A percentile compares a stretch with the other conserved stretches of the same genome.
Evolutionary conservation across 2,797 vertebrate species (phyloP).

Genomic region (Aplochiton taeniatus): DNA sequence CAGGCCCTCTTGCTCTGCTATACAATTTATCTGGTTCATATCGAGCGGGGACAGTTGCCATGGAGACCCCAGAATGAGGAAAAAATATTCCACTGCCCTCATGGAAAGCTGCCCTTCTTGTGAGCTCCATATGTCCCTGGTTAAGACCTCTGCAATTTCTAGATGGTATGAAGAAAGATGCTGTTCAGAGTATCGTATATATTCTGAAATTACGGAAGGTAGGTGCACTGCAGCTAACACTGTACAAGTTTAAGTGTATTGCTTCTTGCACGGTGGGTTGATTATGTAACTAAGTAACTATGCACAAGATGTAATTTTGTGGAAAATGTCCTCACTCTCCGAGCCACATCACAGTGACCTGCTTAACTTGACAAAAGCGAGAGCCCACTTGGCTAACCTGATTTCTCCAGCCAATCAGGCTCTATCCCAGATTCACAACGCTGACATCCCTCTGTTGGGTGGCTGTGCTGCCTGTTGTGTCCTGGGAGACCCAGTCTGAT

Average conservation of each 20-base stretch:
- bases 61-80: slow-evolving; percentile 53
- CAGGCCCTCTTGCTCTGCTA: slow-evolving; percentile 38
- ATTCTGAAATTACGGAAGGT: background rate
- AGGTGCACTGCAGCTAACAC: too few relatives aligned
- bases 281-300: too few relatives aligned
- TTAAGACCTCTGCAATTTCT: slow-evolving; percentile 10
- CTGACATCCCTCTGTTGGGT: slow-evolving; percentile 33
- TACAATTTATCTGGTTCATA: slow-evolving; percentile 35
- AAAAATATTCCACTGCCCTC: slow-evolving; percentile 42
- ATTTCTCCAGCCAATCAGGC: slow-evolving; percentile 61
- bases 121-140: slow-evolving; percentile 9
- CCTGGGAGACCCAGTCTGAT: slow-evolving; percentile 50
- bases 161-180: background rate
- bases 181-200: background rate
- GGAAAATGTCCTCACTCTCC: background rate
- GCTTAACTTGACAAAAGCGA: slow-evolving; percentile 36
- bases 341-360: slow-evolving; percentile 22
- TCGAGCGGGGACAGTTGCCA: slow-evolving; percentile 40
- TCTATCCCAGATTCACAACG: slow-evolving; percentile 52
- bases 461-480: slow-evolving; percentile 42
- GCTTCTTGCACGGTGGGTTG: too few relatives aligned
- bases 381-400: slow-evolving; percentile 54
- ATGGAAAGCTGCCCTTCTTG: slow-evolving; percentile 16
- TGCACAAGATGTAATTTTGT: too few relatives aligned
- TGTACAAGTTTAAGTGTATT: background rate